phyloP scores from a whole-genome alignment of 2,888 invertebrate species.

The Noctua janthe region DNA sequence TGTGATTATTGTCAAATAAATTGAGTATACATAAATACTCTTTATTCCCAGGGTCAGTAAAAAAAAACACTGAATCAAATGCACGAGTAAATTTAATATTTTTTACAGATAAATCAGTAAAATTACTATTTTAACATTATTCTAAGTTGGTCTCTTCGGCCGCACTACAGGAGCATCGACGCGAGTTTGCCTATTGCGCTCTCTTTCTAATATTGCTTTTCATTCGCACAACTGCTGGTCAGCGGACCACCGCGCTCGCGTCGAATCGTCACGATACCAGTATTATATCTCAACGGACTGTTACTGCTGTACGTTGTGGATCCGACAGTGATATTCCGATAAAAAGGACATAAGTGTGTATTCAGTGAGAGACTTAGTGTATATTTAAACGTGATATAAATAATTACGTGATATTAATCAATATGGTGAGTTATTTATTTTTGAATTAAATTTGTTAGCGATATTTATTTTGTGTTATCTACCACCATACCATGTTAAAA shows the following conservation, averaged over 20 bases:
- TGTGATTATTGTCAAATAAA: no score
- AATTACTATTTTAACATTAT: background rate
- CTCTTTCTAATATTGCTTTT: slow-evolving; percentile 51
- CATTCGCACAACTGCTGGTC: slow-evolving; percentile 51
- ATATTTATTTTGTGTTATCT: slow-evolving; percentile 51
- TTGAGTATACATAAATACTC: no score
- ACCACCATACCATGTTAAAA: slow-evolving; percentile 49
- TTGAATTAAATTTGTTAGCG: slow-evolving; percentile 52
- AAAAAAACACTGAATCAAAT: no score
- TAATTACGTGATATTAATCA: slow-evolving; percentile 47
- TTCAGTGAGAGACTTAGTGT: slow-evolving; percentile 51
- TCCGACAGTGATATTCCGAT: slow-evolving; percentile 51
- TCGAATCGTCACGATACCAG: slow-evolving; percentile 52
- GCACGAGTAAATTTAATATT: no score
- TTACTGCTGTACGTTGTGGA: slow-evolving; percentile 51
- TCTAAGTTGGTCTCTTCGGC: slow-evolving; percentile 51
- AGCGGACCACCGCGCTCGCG: slow-evolving; percentile 52
- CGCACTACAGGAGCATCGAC: slow-evolving; percentile 52
- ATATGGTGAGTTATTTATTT: slow-evolving; percentile 52
- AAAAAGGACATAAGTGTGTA: slow-evolving; percentile 50
- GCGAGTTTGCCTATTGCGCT: slow-evolving; percentile 52
- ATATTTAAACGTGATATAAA: slow-evolving; percentile 50
- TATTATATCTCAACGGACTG: slow-evolving; percentile 52
- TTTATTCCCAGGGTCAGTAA: no score
- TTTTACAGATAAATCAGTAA: no score